These are phyloP conservation scores for Luperina nickerlii DNA, from an alignment of 2,888 invertebrate species.

Conservation along the genomic window DNA sequence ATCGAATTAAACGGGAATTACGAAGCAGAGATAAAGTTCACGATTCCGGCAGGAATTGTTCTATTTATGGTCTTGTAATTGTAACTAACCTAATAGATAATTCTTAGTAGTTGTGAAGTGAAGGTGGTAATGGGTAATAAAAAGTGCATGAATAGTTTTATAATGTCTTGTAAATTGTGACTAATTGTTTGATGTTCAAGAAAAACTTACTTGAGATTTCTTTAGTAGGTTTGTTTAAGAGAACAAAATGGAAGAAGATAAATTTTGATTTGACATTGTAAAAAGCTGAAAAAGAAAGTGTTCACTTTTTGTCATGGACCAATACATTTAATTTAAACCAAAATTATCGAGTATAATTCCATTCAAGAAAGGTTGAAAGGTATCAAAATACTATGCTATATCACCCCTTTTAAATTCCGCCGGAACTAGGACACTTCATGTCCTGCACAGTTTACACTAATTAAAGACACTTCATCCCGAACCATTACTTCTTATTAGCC, in stretches of 20 bases:
- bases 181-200: neutral
- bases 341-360: neutral
- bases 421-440: conserved; percentile 59
- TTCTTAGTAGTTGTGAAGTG: conserved; percentile 19
- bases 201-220: neutral
- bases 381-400: neutral
- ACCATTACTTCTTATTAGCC: conserved; percentile 20
- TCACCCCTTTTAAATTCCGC: neutral
- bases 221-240: neutral
- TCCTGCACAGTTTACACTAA: conserved; percentile 25
- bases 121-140: conserved; percentile 1
- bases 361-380: neutral
- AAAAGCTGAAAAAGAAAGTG: neutral
- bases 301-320: neutral
- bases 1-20: conserved; percentile 23
- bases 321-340: neutral
- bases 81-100: conserved; percentile 11
- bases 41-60: conserved; percentile 47
- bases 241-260: neutral
- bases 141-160: neutral
- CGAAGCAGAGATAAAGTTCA: conserved; percentile 13
- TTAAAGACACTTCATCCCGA: conserved; percentile 47
- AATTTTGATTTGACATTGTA: neutral
- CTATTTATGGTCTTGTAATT: conserved; percentile 18
- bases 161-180: neutral